A percentile compares a stretch with the other conserved stretches of the same genome.
Conservation (phyloP, 2,113 vertebrate genomes). For the Phalacrocorax carbo region DNA sequence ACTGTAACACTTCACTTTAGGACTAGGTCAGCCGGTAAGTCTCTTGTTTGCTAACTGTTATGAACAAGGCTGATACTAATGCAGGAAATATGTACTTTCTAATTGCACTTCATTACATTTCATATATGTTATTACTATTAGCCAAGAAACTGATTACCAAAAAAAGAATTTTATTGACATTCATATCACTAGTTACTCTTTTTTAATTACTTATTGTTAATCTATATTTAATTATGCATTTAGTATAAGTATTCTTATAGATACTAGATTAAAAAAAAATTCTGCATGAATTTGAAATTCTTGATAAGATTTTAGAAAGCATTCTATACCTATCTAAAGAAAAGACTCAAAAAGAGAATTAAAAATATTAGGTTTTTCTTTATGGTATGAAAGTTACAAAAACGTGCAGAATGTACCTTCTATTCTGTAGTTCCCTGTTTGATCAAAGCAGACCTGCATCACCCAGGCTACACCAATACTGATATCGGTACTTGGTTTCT, state of each 20-base stretch:
- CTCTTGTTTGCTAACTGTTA: neutral
- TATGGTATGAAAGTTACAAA: neutral
- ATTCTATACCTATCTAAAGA: neutral
- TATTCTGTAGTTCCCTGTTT: neutral
- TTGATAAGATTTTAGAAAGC: neutral
- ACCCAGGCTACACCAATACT: neutral
- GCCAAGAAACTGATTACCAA: neutral
- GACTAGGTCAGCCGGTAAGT: neutral
- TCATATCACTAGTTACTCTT: neutral
- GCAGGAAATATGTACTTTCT: neutral
- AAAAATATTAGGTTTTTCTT: rapidly evolving
- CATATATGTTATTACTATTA: neutral
- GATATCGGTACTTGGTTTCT: neutral
- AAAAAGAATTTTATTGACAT: neutral
- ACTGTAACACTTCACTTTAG: rapidly evolving
- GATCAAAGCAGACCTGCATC: neutral
- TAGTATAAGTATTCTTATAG: neutral
- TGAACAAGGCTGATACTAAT: neutral
- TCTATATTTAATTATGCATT: neutral
- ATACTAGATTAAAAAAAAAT: neutral
- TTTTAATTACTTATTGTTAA: neutral
- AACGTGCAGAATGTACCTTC: neutral
- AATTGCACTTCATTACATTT: neutral
- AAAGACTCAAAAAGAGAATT: neutral
- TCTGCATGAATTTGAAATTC: neutral